Conservation (phyloP, 2,113 vertebrate genomes). For the Hystrix brachyura region DNA sequence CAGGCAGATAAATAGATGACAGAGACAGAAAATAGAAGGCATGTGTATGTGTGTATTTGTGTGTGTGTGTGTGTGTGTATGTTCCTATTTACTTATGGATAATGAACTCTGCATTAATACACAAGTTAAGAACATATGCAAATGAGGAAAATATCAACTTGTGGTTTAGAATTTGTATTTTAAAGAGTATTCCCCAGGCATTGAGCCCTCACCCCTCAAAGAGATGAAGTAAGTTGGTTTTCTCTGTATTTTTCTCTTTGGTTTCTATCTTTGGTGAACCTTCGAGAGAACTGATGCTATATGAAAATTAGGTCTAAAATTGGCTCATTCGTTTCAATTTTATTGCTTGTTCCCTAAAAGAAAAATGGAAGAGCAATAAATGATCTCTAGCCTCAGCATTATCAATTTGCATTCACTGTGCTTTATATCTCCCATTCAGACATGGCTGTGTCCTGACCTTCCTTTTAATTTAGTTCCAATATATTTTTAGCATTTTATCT, state of each 20-base stretch:
- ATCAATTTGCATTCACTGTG: constrained; percentile 67
- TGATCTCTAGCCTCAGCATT: constrained; percentile 50
- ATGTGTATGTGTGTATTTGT: neutral
- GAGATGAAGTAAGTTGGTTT: constrained; percentile 53
- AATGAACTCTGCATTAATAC: neutral
- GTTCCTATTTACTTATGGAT: neutral
- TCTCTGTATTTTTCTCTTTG: constrained; percentile 67
- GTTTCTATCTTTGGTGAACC: constrained; percentile 70
- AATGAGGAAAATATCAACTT: neutral
- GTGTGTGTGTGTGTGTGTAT: neutral
- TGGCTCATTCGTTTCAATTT: constrained; percentile 78
- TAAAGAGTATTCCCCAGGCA: constrained; percentile 15
- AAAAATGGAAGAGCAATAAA: constrained; percentile 74
- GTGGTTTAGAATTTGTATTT: constrained; percentile 41
- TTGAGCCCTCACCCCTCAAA: neutral
- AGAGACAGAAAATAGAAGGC: neutral
- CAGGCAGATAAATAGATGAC: neutral
- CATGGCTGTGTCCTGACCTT: constrained; percentile 68
- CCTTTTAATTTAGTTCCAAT: constrained; percentile 69
- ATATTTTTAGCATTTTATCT: constrained; percentile 74
- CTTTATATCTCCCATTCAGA: constrained; percentile 68
- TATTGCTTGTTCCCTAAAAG: constrained; percentile 78
- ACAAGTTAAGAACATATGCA: neutral
- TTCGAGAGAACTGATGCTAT: constrained; percentile 73
- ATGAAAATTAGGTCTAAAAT: constrained; percentile 80